A percentile compares a stretch with the other conserved stretches of the same genome.
These are phyloP conservation scores for Jaculus jaculus DNA, from an alignment of 2,113 vertebrate genomes.

Conservation along the genomic window DNA sequence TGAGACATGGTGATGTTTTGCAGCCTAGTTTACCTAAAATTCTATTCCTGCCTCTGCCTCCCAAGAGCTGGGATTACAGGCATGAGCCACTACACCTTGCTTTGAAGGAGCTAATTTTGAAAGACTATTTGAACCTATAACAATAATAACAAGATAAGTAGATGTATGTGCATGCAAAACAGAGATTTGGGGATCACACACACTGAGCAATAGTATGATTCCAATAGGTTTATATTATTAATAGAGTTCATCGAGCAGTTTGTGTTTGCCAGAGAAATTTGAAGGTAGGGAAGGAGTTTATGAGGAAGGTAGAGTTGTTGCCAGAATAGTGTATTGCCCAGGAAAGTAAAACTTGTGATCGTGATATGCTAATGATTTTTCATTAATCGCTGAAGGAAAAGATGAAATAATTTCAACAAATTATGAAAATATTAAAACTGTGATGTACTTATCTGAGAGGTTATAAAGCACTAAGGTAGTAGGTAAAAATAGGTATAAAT, in stretches of 20 bases:
- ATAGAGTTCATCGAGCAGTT: background rate
- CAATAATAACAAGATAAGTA: background rate
- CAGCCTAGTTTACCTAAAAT: background rate
- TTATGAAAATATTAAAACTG: slow-evolving; percentile 5
- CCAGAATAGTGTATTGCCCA: background rate
- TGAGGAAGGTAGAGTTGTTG: background rate
- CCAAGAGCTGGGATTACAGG: background rate
- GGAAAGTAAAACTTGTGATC: slow-evolving; percentile 1
- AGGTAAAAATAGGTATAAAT: background rate
- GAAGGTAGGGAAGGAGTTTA: background rate
- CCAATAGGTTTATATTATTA: background rate
- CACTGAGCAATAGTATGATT: slow-evolving; percentile 8
- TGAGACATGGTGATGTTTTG: background rate
- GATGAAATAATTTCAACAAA: slow-evolving; percentile 28
- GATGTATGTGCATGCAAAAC: background rate
- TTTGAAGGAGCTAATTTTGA: background rate
- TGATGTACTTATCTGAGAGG: background rate
- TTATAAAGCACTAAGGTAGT: background rate
- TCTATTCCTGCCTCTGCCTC: background rate
- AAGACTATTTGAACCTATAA: background rate
- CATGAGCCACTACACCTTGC: background rate
- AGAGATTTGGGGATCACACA: background rate
- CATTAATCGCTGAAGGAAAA: slow-evolving; percentile 2
- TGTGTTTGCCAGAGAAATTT: background rate
- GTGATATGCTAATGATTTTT: slow-evolving; percentile 24